Base-by-base conservation (phyloP, 2,113 vertebrate species). In the Colius striatus region DNA sequence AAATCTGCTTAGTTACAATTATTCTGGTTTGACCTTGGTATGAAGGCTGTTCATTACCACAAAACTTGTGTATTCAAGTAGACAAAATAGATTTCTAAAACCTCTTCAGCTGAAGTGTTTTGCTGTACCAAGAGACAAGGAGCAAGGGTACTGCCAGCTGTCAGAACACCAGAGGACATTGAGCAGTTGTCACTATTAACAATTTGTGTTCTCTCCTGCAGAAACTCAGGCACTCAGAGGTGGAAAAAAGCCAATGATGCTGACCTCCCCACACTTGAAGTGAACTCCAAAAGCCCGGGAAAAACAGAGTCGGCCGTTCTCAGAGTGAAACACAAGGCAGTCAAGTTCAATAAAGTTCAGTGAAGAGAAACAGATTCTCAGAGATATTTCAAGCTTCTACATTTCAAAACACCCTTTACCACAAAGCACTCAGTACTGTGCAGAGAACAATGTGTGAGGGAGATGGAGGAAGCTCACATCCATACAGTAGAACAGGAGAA, bases 91-190 rank as follows among this genome's bases (percentile, higher is more conserved):
- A 63, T 80, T 93, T 88, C 86, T 81, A 81, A 78, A 94, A 50
- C 68, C 92, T 89, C 84, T 96, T 75, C 73, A 87, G 57, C 23
- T 94, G 61, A 96, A 93, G 76, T 93, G 92, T 91, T 96, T 93
- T 93, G 73, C 86, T 94, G 50, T 82, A 86, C 71, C 41, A 53
- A 81, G 81, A 90, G 66, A 61, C 26, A 45, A 0, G 1, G 45
- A 65, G 11, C 83, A 96, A 90, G 93, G 80, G 87, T 89, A 50
- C 11, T 65, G 76, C n/a, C 70, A 90, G 92, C 65, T 38, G 74
- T 95, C 73, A 89, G 61, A 88, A 71, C 61, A 80, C n/a, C 61
- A 86, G 48, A 90, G 13, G 22, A 77, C 90, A 75, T 0, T 58
- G 73, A 92, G 45, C 23, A 84, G 22, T 92, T 78, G 94, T 81